Percentiles rank a stretch among this genome's conserved stretches.
Conservation (phyloP, 1,140 invertebrate genomes). For the Scaptomyza montana region DNA sequence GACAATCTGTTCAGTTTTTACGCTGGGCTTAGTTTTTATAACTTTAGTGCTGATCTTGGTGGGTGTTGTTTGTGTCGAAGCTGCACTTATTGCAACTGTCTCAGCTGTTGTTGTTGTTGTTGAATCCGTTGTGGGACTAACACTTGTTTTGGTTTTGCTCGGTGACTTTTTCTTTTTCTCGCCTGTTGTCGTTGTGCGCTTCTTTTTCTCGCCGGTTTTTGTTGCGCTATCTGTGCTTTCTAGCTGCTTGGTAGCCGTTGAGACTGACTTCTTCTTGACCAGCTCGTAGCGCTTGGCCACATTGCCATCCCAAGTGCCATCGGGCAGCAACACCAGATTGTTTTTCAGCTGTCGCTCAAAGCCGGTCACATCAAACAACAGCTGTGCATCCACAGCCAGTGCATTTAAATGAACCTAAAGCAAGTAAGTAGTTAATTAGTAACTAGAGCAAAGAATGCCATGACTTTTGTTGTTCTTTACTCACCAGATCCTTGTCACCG, state of each 20-base stretch:
- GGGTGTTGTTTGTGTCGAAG: constrained; percentile 14
- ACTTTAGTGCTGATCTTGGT: constrained; percentile 33
- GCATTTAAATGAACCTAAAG: constrained; percentile 72
- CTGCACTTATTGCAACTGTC: not conserved
- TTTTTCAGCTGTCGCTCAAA: constrained; percentile 71
- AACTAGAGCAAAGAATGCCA: not conserved
- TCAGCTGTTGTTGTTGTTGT: not conserved
- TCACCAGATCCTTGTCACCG: constrained; percentile 67
- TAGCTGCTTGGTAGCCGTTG: constrained; percentile 31
- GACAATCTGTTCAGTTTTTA: constrained; percentile 14
- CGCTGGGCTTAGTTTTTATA: constrained; percentile 29
- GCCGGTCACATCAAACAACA: constrained; percentile 66
- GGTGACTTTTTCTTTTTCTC: constrained; percentile 60
- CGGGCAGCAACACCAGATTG: constrained; percentile 67
- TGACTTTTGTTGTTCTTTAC: not conserved
- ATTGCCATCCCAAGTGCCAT: constrained; percentile 70
- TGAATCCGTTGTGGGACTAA: constrained; percentile 1
- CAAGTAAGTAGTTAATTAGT: not conserved
- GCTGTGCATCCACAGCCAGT: constrained; percentile 40
- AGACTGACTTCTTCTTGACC: constrained; percentile 45
- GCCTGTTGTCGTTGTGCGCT: constrained; percentile 39
- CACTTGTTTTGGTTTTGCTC: constrained; percentile 37
- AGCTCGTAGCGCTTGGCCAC: constrained; percentile 69
- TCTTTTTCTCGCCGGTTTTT: constrained; percentile 54
- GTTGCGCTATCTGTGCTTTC: constrained; percentile 23